These are phyloP conservation scores for Chorisops tibialis DNA, from an alignment of 2,888 invertebrate genomes.

Conservation along the genomic window DNA sequence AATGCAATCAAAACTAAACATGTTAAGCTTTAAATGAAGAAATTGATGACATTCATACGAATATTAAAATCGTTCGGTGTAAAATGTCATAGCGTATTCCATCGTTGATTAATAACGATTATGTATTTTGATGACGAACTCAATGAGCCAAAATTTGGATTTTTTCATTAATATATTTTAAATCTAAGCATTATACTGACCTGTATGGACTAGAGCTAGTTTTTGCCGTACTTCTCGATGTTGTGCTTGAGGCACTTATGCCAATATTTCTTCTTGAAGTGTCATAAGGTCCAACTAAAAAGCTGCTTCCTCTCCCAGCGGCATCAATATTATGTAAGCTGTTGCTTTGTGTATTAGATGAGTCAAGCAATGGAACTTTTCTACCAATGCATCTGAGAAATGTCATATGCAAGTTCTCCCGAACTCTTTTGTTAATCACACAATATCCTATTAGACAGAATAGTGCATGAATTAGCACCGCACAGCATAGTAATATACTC, in stretches of 20 bases:
- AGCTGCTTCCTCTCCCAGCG: constrained; percentile 42
- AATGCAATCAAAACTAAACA: too few relatives aligned
- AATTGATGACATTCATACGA: too few relatives aligned
- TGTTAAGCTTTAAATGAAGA: too few relatives aligned
- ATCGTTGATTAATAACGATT: too few relatives aligned
- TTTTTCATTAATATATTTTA: neutral
- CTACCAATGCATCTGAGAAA: constrained; percentile 74
- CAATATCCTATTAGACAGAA: constrained; percentile 85
- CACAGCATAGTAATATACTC: constrained; percentile 72
- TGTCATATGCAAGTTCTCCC: constrained; percentile 61
- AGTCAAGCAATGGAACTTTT: constrained; percentile 75
- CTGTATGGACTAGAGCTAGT: constrained; percentile 91
- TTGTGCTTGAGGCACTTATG: constrained; percentile 92
- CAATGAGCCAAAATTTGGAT: neutral
- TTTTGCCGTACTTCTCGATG: constrained; percentile 90
- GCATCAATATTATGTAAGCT: constrained; percentile 72
- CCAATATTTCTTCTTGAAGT: constrained; percentile 75
- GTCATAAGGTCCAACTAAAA: constrained; percentile 53
- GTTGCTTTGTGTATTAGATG: constrained; percentile 68
- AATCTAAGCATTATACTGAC: constrained; percentile 46
- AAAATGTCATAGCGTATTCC: too few relatives aligned
- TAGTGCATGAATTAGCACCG: constrained; percentile 74
- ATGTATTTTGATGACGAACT: too few relatives aligned
- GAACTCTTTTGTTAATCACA: constrained; percentile 79
- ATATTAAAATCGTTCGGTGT: too few relatives aligned